Evolutionary conservation across 2,797 vertebrate species (phyloP).

Genomic region (Setipinna tenuifilis): DNA sequence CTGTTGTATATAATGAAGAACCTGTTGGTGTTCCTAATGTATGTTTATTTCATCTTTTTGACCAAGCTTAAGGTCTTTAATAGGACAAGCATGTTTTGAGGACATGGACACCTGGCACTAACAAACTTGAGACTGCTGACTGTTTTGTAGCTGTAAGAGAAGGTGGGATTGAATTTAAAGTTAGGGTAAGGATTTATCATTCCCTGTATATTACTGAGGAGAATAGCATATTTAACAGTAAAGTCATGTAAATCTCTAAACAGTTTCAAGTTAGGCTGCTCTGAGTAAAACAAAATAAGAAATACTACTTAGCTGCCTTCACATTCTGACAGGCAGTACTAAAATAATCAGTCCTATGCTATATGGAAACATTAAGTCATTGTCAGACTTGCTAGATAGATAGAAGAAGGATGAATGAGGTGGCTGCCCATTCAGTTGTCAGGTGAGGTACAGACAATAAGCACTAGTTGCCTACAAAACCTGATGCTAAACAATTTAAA

Average conservation of each 20-base stretch:
- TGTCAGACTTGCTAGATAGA: background rate
- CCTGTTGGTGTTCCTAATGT: constrained; percentile 71
- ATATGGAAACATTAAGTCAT: background rate
- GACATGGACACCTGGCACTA: background rate
- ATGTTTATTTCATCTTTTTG: constrained; percentile 79
- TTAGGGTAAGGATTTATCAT: background rate
- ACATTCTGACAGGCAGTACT: background rate
- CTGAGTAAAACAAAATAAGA: background rate
- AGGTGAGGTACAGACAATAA: background rate
- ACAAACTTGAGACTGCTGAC: background rate
- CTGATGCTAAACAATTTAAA: background rate
- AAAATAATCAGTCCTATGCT: background rate
- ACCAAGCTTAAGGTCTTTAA: constrained; percentile 70
- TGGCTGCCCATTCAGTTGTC: background rate
- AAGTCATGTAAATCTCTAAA: background rate
- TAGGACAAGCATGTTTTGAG: constrained; percentile 72
- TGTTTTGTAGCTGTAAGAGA: background rate
- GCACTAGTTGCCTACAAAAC: background rate
- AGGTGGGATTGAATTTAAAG: background rate
- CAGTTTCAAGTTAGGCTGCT: background rate
- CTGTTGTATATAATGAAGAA: constrained; percentile 80
- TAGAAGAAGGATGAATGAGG: background rate
- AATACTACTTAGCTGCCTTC: background rate
- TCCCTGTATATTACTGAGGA: background rate
- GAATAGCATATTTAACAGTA: background rate